Percentiles rank a stretch among this genome's conserved stretches.
These are phyloP conservation scores for Loripinus fragilis DNA, from an alignment of 2,888 invertebrate genomes.

Conservation along the genomic window DNA sequence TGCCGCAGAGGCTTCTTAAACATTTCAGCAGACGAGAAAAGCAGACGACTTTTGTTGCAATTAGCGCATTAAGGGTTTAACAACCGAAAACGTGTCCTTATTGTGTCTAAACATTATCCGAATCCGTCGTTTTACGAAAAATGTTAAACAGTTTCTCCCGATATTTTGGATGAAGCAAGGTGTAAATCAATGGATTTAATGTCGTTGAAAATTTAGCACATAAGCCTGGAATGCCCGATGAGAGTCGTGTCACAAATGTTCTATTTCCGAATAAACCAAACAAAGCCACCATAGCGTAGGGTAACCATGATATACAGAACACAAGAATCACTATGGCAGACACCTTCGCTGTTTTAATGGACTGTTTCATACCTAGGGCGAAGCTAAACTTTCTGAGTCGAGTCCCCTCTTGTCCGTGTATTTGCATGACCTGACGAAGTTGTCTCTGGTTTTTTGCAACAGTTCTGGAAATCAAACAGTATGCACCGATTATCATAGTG, in stretches of 20 bases:
- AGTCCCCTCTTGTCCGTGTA: constrained; percentile 23
- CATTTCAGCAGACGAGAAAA: no score
- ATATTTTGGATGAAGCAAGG: constrained; percentile 67
- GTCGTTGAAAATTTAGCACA: constrained; percentile 89
- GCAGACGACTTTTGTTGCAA: no score
- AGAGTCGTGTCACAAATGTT: constrained; percentile 88
- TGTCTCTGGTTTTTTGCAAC: constrained; percentile 43
- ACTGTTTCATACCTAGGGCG: constrained; percentile 37
- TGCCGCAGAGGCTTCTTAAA: no score
- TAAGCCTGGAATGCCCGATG: constrained; percentile 89
- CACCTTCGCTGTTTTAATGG: constrained; percentile 58
- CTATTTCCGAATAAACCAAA: constrained; percentile 88
- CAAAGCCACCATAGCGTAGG: constrained; percentile 90
- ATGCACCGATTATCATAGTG: constrained; percentile 59
- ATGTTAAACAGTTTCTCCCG: constrained; percentile 36
- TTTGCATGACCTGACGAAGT: constrained; percentile 24
- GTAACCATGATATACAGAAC: constrained; percentile 93
- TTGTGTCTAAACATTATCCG: no score
- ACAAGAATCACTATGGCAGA: constrained; percentile 81
- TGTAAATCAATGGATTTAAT: constrained; percentile 84
- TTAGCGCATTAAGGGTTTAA: no score
- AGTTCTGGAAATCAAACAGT: constrained; percentile 54
- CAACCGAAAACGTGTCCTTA: no score
- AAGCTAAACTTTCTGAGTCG: constrained; percentile 27
- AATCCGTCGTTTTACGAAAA: no score